Base-by-base conservation (phyloP, 2,797 vertebrate genomes). In the Gymnocypris eckloni region DNA sequence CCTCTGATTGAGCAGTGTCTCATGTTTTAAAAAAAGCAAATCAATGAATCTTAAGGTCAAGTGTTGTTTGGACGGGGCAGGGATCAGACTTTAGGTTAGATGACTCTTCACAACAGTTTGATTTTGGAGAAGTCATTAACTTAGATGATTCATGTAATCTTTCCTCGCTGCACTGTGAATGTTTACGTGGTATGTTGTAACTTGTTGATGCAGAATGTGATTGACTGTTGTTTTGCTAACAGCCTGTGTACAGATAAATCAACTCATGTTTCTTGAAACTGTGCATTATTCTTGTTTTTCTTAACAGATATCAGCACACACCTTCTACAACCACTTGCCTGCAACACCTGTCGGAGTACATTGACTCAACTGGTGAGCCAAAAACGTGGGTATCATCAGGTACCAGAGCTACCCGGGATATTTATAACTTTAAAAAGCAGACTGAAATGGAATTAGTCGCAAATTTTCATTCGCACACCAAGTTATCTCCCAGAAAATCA, bases 221-320 rank as follows among this genome's bases (percentile, higher is more conserved):
- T 20, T 25, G 39, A 43, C 39, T 43, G 39, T 20, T 70, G 39
- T 71, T n/a, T 22, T 3, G 39, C 7, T 11, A 15, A n/a, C 33
- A 37, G 25, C 37, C 39, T n/a, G 12, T 64, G 15, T 61, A 4
- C 41, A 2, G 12, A 64, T 22, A 73, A 39, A 75, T 79, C 20
- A 39, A 50, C 4, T 76, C 10, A 73, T 8, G 4, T 79, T 48
- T 41, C 18, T 48, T 54, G 43, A n/a, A 79, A 20, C 15, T 75
- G 79, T 37, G 39, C 48, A 45, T 77, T 79, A 66, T 15, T 33
- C 28, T 91, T 90, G 88, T 81, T 69, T 75, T 64, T 33, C 41
- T 78, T 72, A 59, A 28, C 90, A 96, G 95, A 87, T 93, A 91
- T 88, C 90, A 90, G 82, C 91, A 93, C 70, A 89, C 92, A 89